A percentile compares a stretch with the other conserved stretches of the same genome.
Conservation (phyloP, 1,140 invertebrate species). For the Dendroctonus ponderosae region DNA sequence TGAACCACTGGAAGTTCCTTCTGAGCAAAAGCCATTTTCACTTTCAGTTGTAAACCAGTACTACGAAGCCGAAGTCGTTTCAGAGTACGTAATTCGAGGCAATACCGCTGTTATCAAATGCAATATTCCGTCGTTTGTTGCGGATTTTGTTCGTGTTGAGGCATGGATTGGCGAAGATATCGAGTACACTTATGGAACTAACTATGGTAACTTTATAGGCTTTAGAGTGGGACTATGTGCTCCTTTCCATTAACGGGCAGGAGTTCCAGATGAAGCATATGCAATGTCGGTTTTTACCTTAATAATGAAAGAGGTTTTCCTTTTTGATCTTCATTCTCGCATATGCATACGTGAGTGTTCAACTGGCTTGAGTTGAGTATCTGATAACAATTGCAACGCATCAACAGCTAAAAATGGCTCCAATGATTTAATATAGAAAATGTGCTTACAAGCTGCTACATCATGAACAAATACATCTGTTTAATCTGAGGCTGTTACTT, state of each 20-base stretch:
- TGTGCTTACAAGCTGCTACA: too few species aligned
- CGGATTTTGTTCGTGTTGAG: slow-evolving; percentile 86
- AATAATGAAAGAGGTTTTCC: too few species aligned
- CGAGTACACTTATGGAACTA: slow-evolving; percentile 59
- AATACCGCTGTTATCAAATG: slow-evolving; percentile 91
- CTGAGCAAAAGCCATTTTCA: neutral
- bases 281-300: too few species aligned
- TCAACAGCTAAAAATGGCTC: too few species aligned
- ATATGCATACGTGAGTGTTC: too few species aligned
- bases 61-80: slow-evolving; percentile 89
- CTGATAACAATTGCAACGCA: too few species aligned
- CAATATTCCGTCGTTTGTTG: slow-evolving; percentile 87
- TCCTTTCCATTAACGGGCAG: neutral
- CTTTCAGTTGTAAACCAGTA: slow-evolving; percentile 83
- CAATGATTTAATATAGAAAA: too few species aligned
- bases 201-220: slow-evolving; percentile 53
- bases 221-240: neutral
- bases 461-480: too few species aligned
- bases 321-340: too few species aligned
- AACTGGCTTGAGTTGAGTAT: too few species aligned
- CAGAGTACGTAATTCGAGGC: slow-evolving; percentile 88
- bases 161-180: slow-evolving; percentile 81
- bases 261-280: slow-evolving; percentile 19
- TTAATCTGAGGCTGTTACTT: too few species aligned
- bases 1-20: neutral